These are phyloP conservation scores for Herminia tarsipennalis DNA, from an alignment of 2,888 invertebrate species.

Conservation along the genomic window DNA sequence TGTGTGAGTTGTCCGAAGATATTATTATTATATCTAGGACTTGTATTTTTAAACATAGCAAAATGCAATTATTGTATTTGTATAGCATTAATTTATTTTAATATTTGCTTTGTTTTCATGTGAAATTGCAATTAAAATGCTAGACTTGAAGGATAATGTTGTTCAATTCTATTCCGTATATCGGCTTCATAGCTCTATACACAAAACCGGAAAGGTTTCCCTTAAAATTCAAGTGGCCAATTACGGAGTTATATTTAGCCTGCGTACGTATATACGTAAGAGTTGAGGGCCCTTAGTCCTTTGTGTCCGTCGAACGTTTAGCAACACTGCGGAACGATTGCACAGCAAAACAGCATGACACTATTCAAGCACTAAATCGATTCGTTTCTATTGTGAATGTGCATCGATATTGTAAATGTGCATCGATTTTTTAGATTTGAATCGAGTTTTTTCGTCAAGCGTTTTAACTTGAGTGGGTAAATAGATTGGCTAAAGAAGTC, in stretches of 20 bases:
- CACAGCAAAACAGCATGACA: conserved; percentile 50
- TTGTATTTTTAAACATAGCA: no score
- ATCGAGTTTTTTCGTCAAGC: conserved; percentile 16
- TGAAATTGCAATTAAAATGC: no score
- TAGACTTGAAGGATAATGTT: no score
- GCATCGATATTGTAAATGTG: no score
- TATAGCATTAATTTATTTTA: no score
- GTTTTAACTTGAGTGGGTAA: conserved; percentile 8
- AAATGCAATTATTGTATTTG: no score
- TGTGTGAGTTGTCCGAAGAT: no score
- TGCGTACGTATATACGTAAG: conserved; percentile 56
- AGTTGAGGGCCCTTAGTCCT: conserved; percentile 37
- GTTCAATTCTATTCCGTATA: no score
- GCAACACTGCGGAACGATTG: conserved; percentile 67
- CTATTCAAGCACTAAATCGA: conserved; percentile 29
- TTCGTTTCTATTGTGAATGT: conserved; percentile 25
- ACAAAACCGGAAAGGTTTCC: conserved; percentile 69
- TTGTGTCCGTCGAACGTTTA: conserved; percentile 61
- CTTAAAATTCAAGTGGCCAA: conserved; percentile 80
- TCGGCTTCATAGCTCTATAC: conserved; percentile 45
- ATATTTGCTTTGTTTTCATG: no score
- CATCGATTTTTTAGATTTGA: no score
- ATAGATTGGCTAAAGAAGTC: conserved; percentile 2
- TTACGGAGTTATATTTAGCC: conserved; percentile 69
- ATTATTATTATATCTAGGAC: no score